Base-by-base conservation (phyloP, 2,797 vertebrate species). In the Pterois miles region DNA sequence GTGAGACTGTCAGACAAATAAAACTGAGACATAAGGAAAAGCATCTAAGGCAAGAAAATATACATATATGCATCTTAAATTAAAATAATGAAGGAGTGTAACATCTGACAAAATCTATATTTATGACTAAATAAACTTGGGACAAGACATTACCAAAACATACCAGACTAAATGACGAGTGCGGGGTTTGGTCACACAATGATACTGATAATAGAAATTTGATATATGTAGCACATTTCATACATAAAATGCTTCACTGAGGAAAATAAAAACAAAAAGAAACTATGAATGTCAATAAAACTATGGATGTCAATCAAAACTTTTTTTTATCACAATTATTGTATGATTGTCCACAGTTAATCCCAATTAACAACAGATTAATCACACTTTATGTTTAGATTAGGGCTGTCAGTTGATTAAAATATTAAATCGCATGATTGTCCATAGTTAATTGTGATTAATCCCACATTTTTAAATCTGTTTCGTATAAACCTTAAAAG, bases 1-100 rank as follows among this genome's bases (percentile, higher is more conserved):
- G 70, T 2, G 6, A 74, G 71, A 65, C 67, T 68, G 52, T 67
- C 65, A 69, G 58, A 89, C 58, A 77, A 81, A 85, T 69, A 73
- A 74, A 68, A 66, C 64, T 65, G 71, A 88, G 75, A 73, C 38
- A 80, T 36, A 64, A 69, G 33, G 31, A 52, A 53, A 78, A 46
- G 46, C 29, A 27, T 67, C 56, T 14, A 18, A 36, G 43, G 57
- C 40, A 74, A 10, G 25, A 53, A 78, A 79, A 84, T 33, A 53
- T 20, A 57, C 18, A 12, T 18, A 29, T 13, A 2, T 25, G n/a
- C 13, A 20, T n/a, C 16, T 50, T 22, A 16, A 31, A 67, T n/a
- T 3, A 20, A n/a, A n/a, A n/a, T 22, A 56, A 14, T 56, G 18
- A 43, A 53, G 34, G 2, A 18, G 11, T 8, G 14, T 46, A 20